Evolutionary conservation across 2,113 vertebrate species (phyloP).

Genomic region (Silurus meridionalis): DNA sequence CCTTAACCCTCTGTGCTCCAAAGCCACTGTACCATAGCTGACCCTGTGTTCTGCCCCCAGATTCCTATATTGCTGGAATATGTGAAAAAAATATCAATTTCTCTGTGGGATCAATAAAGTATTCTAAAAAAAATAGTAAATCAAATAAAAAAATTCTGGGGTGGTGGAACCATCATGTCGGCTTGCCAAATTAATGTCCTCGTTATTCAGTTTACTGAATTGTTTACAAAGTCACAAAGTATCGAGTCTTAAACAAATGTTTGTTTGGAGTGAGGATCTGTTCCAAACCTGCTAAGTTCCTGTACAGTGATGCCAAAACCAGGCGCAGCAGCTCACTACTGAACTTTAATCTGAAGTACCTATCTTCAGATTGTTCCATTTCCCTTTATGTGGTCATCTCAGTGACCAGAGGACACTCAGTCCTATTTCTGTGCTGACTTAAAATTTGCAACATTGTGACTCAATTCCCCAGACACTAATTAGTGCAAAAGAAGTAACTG

Average conservation of each 20-base stretch:
- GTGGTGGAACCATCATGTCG: background rate
- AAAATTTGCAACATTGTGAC: background rate
- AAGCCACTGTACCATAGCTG: too few species aligned
- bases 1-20: too few species aligned
- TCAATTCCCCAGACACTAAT: slow-evolving; percentile 41
- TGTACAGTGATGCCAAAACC: too few species aligned
- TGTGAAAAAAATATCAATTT: too few species aligned
- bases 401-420: too few species aligned
- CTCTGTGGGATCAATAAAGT: too few species aligned
- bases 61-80: too few species aligned
- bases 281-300: background rate
- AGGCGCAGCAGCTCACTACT: too few species aligned
- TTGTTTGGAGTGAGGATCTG: background rate
- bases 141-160: too few species aligned
- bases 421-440: background rate
- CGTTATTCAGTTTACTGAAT: background rate
- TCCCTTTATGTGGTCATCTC: background rate
- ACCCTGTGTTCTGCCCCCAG: too few species aligned
- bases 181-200: background rate
- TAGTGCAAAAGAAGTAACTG: slow-evolving; percentile 17
- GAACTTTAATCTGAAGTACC: background rate
- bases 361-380: background rate
- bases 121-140: too few species aligned
- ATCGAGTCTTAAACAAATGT: background rate
- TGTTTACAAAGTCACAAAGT: background rate